Base-by-base conservation (phyloP, 2,113 vertebrate genomes). In the zebrafish (Danio rerio) region DNA sequence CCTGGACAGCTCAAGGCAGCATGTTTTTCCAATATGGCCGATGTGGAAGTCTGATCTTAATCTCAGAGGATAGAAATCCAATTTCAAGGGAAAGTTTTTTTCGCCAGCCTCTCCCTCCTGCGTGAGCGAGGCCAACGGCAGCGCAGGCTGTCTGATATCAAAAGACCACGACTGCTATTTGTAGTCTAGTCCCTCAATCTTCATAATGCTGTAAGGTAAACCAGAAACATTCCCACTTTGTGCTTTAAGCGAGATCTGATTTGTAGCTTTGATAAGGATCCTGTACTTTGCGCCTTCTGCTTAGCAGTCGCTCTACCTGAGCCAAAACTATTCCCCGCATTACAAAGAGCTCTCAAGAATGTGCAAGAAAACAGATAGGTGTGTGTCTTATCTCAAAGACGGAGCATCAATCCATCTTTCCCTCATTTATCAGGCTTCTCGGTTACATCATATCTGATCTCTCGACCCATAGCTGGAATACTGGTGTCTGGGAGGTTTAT, bases 41-140 rank as follows among this genome's bases (percentile, higher is more conserved):
- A 77, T 81, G 78, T 82, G 81, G 87, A 86, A 85, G 82, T 82
- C 86, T 86, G 88, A 88, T 86, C 77, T 73, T 84, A 86, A 88
- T 88, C 86, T 84, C 52, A 9, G 55, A 82, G 75, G 86, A 85
- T 87, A 82, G 88, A 86, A 88, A 88, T 88, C 80, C 84, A 84
- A 88, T 87, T 87, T 87, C 83, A 76, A 84, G 74, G 73, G 47
- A 78, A 70, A 42, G 80, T 81, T 81, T 83, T 82, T 31, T 31
- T 84, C 50, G 45, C 63, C 70, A 15, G 58, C 71, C 82, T 66
- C 21, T 72, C 21, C 74, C 73, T 47, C 52, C 45, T 77, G 31
- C 45, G 40, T 9, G 63, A 80, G 63, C 50, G 52, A 59, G 68
- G 74, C 75, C 78, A 65, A 74, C 63, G 12, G 15, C 62, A 61